These are phyloP conservation scores for Pseudolaguvia tuberculata DNA, from an alignment of 2,113 vertebrate genomes.

Conservation along the genomic window DNA sequence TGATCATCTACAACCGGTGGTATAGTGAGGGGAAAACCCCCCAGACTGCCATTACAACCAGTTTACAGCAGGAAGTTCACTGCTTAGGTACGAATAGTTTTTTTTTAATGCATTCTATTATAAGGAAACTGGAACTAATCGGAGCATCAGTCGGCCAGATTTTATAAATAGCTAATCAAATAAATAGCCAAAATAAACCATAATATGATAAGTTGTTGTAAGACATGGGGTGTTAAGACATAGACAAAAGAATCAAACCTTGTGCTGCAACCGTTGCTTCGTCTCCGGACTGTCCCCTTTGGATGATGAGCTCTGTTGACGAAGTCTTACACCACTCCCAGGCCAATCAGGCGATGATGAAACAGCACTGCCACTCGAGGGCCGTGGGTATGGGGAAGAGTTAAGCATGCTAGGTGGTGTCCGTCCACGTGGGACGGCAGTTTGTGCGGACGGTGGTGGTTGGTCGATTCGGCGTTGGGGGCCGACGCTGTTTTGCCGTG, in stretches of 20 bases:
- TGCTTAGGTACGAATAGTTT: background rate
- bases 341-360: conserved; percentile 90
- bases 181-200: background rate
- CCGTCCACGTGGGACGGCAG: conserved; percentile 73
- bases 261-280: conserved; percentile 85
- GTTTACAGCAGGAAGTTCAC: conserved; percentile 20
- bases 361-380: conserved; percentile 83
- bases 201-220: background rate
- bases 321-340: conserved; percentile 78
- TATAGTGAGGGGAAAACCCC: background rate
- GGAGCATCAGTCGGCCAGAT: background rate
- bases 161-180: background rate
- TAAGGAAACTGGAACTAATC: background rate
- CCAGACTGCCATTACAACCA: conserved; percentile 42
- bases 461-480: conserved; percentile 93
- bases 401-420: conserved; percentile 83
- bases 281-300: conserved; percentile 94
- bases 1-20: conserved; percentile 46
- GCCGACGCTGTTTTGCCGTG: conserved; percentile 87
- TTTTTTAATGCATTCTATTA: background rate
- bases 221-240: background rate
- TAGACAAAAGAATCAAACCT: conserved; percentile 46
- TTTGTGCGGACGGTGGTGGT: conserved; percentile 72
- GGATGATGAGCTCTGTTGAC: conserved; percentile 91
- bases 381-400: conserved; percentile 81